Conservation (phyloP, 2,113 vertebrate species). For the Calyptommatus sinebrachiatus region DNA sequence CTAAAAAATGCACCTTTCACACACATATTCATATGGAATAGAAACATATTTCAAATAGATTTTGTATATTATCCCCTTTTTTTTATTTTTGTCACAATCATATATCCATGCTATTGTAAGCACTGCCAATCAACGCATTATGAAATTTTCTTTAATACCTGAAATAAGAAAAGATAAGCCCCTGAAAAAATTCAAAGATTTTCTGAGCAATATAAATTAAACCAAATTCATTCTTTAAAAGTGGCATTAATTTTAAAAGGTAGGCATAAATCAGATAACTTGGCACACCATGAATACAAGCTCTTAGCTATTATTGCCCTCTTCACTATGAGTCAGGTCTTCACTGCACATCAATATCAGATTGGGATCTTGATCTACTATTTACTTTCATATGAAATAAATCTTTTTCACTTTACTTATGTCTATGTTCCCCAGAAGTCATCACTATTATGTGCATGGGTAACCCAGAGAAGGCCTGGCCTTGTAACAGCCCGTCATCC, state of each 20-base stretch:
- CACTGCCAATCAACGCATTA: not conserved
- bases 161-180: not conserved
- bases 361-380: not conserved
- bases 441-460: not conserved
- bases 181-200: not conserved
- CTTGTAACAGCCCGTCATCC: slow-evolving; percentile 19
- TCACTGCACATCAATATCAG: not conserved
- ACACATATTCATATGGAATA: too few species aligned
- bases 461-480: not conserved
- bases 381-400: not conserved
- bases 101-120: too few species aligned
- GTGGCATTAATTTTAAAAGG: not conserved
- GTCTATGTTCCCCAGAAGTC: slow-evolving; percentile 8
- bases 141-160: not conserved
- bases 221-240: not conserved
- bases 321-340: not conserved
- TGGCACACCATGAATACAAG: not conserved
- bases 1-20: too few species aligned
- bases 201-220: not conserved
- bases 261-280: not conserved
- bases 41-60: too few species aligned
- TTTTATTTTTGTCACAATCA: too few species aligned
- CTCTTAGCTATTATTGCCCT: not conserved
- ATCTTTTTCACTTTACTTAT: not conserved
- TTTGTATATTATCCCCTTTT: too few species aligned